phyloP scores from a whole-genome alignment of 2,113 vertebrate genomes.

The Chrysochloris asiatica region DNA sequence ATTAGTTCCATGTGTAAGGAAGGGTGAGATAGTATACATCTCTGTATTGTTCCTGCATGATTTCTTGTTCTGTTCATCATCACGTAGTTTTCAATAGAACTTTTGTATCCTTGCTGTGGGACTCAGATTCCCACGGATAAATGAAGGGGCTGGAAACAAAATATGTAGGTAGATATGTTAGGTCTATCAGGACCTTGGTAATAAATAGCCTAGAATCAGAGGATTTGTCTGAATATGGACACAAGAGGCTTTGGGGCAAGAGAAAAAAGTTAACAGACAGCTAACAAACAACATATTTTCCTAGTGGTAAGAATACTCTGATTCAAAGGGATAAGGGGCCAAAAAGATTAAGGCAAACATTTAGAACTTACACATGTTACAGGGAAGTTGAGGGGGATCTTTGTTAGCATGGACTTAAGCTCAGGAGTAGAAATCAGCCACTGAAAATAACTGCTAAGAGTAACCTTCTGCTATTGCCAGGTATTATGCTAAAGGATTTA shows the following conservation, averaged over 20 bases:
- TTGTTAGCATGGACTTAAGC: not conserved
- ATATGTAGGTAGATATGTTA: constrained; percentile 46
- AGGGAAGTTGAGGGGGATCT: not conserved
- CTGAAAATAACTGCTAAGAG: not conserved
- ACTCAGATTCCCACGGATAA: constrained; percentile 66
- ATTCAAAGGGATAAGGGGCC: not conserved
- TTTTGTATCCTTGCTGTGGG: constrained; percentile 51
- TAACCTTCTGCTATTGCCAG: not conserved
- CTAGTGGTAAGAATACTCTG: constrained; percentile 12
- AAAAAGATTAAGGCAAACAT: not conserved
- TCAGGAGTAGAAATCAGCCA: constrained; percentile 17
- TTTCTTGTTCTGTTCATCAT: not conserved
- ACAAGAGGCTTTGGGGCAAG: not conserved
- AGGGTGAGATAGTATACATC: constrained; percentile 3
- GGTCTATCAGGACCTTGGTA: constrained; percentile 29
- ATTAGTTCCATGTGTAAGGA: constrained; percentile 74
- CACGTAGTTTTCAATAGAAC: constrained; percentile 62
- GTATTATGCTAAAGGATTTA: not conserved
- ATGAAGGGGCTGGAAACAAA: constrained; percentile 58
- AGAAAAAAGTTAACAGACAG: not conserved
- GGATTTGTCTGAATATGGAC: constrained; percentile 44
- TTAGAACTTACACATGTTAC: not conserved
- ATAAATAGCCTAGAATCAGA: constrained; percentile 57
- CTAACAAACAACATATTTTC: constrained; percentile 19
- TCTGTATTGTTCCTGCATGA: constrained; percentile 44